Conservation (phyloP, 2,797 vertebrate genomes). For the Muraenolepis orangiensis region DNA sequence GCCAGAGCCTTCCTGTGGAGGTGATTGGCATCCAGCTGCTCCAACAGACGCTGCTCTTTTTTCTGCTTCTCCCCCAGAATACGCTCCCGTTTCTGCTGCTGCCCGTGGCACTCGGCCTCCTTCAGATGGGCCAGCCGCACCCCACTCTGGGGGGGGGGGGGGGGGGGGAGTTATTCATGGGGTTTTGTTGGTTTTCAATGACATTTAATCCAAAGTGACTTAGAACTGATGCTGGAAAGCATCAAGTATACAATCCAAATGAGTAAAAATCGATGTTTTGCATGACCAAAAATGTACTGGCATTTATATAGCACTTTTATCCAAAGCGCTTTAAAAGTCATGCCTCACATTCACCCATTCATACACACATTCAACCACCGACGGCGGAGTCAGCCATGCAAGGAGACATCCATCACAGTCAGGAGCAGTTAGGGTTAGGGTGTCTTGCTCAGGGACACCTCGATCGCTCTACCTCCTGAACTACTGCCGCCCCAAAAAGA, state of each 20-base stretch:
- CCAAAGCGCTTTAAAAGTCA: no score
- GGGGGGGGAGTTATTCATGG: neutral
- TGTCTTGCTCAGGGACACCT: no score
- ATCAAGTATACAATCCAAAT: neutral
- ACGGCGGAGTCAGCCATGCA: no score
- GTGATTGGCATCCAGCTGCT: constrained; percentile 76
- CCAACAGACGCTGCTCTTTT: constrained; percentile 76
- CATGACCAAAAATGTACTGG: no score
- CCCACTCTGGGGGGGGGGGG: constrained; percentile 75
- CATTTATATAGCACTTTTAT: no score
- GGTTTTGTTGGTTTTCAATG: neutral
- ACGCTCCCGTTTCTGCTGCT: constrained; percentile 76
- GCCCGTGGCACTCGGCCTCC: constrained; percentile 67
- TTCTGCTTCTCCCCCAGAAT: constrained; percentile 80
- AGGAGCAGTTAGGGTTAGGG: no score
- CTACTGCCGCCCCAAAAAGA: no score
- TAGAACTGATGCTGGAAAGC: neutral
- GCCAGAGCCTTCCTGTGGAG: constrained; percentile 72
- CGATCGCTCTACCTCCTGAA: no score
- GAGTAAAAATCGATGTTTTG: neutral
- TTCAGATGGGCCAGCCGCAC: constrained; percentile 79
- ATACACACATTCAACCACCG: no score
- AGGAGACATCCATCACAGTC: no score
- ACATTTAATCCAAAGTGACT: neutral
- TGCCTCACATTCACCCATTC: no score